Percentiles rank a stretch among this genome's conserved stretches.
phyloP scores from a whole-genome alignment of 2,113 vertebrate species.

The Entomyzon cyanotis region DNA sequence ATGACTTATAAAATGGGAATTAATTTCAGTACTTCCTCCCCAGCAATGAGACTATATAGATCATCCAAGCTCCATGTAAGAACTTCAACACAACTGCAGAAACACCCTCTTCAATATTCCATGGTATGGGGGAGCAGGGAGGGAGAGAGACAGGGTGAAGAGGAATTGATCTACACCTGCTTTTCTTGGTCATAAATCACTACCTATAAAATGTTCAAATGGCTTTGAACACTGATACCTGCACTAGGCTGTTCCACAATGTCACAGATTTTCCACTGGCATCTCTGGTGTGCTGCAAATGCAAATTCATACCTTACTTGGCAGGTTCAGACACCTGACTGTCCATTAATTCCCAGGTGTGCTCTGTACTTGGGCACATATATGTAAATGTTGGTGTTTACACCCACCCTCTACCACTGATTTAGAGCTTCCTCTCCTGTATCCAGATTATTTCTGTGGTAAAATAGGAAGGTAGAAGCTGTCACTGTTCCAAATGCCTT shows the following conservation, averaged over 20 bases:
- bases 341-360: not conserved
- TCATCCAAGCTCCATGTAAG: not conserved
- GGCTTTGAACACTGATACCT: not conserved
- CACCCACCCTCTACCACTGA: not conserved
- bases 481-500: accelerated
- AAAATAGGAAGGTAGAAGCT: not conserved
- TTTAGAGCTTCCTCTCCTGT: not conserved
- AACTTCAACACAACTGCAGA: not conserved
- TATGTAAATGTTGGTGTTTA: not conserved
- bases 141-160: not conserved
- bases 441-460: not conserved
- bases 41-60: not conserved
- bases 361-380: not conserved
- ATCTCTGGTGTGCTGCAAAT: not conserved
- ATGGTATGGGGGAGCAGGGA: not conserved
- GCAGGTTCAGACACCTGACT: not conserved
- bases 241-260: not conserved
- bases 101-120: not conserved
- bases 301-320: not conserved
- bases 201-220: not conserved
- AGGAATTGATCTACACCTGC: accelerated
- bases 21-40: not conserved
- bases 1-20: not conserved
- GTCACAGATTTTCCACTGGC: not conserved
- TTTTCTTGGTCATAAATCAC: not conserved